Evolutionary conservation across 2,797 vertebrate species (phyloP).

Genomic region (Gallinago nigripennis): DNA sequence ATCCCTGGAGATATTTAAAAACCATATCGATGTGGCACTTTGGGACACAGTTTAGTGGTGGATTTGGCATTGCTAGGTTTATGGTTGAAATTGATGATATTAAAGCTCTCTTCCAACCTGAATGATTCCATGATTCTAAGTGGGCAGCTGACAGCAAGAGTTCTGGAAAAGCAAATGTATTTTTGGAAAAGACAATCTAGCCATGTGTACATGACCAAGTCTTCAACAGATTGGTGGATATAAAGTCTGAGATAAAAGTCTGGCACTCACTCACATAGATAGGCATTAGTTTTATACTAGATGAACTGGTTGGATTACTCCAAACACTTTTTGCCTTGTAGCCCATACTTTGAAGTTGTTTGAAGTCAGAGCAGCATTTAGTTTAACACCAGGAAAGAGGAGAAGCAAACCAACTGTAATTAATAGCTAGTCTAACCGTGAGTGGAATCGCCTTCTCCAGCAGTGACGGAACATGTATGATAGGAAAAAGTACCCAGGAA

Average conservation of each 20-base stretch:
- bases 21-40: neutral
- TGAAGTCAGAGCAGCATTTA: neutral
- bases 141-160: neutral
- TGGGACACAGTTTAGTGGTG: neutral
- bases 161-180: constrained; percentile 19
- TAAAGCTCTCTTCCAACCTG: neutral
- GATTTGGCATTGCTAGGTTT: neutral
- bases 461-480: neutral
- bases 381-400: neutral
- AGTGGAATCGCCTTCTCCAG: neutral
- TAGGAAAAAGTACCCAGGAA: neutral
- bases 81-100: neutral
- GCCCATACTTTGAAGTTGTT: neutral
- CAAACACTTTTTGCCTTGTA: neutral
- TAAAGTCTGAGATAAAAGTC: neutral
- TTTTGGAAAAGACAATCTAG: neutral
- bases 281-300: neutral
- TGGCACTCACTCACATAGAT: constrained; percentile 5
- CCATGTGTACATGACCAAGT: neutral
- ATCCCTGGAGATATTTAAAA: neutral
- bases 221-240: constrained; percentile 44
- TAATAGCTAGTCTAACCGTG: neutral
- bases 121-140: neutral
- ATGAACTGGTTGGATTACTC: neutral
- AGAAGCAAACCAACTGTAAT: neutral